phyloP scores from a whole-genome alignment of 2,113 vertebrate genomes.

The Peromyscus leucopus region DNA sequence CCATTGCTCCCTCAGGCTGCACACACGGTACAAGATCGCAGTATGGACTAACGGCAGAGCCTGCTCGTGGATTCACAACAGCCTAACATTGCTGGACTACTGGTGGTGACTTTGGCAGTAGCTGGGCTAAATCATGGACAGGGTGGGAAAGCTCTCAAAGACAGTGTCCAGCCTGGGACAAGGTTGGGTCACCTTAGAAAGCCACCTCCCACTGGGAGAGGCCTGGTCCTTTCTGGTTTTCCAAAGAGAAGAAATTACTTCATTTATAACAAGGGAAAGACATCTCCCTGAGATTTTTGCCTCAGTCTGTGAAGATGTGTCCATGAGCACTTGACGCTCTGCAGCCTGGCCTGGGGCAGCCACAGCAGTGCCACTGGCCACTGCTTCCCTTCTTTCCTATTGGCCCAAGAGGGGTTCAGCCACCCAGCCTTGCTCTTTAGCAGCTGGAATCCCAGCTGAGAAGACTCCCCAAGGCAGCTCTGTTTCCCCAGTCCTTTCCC shows the following conservation, averaged over 20 bases:
- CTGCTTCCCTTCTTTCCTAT: background rate
- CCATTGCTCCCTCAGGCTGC: background rate
- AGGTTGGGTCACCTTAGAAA: background rate
- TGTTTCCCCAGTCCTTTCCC: background rate
- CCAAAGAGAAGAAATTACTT: background rate
- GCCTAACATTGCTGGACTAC: background rate
- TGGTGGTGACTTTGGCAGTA: background rate
- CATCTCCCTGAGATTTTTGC: background rate
- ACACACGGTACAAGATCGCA: background rate
- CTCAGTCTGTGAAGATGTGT: background rate
- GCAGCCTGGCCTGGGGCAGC: background rate
- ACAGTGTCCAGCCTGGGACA: background rate
- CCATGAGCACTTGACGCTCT: background rate
- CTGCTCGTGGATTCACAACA: background rate
- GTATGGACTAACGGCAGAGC: background rate
- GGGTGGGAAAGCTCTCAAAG: background rate
- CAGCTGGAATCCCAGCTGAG: conserved; percentile 39
- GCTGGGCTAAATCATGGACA: background rate
- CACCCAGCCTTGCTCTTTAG: background rate
- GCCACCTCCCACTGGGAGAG: background rate
- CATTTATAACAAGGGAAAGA: background rate
- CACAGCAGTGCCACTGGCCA: background rate
- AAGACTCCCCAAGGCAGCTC: background rate
- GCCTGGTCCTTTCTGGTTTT: background rate
- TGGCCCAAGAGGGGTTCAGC: background rate